A percentile compares a stretch with the other conserved stretches of the same genome.
Conservation (phyloP, 2,888 invertebrate species). For the Synergus itoensis region DNA sequence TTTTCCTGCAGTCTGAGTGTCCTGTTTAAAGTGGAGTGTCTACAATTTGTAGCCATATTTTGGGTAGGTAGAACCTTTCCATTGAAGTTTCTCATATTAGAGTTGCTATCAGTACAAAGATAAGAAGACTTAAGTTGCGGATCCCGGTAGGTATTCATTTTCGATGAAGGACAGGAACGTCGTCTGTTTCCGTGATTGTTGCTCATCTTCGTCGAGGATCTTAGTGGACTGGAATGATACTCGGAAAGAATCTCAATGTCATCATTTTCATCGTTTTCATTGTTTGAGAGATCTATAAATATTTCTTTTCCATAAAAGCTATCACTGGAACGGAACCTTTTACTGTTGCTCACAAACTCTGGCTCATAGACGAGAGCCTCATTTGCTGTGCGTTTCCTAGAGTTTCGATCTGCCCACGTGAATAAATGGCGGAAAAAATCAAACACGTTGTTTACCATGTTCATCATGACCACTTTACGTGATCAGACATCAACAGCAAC, state of each 20-base stretch:
- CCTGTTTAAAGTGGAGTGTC: conserved; percentile 56
- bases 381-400: conserved; percentile 65
- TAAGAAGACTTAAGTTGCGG: neutral
- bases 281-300: conserved; percentile 23
- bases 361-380: conserved; percentile 52
- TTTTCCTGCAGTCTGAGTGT: conserved; percentile 65
- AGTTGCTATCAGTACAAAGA: conserved; percentile 1
- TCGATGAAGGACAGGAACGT: conserved; percentile 38
- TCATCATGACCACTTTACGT: conserved; percentile 31
- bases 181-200: conserved; percentile 49
- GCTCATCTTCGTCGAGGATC: conserved; percentile 53
- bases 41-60: conserved; percentile 31
- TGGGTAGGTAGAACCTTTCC: conserved; percentile 42
- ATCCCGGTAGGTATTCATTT: neutral
- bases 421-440: conserved; percentile 67
- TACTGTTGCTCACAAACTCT: conserved; percentile 60
- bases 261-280: conserved; percentile 58
- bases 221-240: conserved; percentile 49
- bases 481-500: conserved; percentile 11
- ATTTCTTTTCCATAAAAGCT: conserved; percentile 42
- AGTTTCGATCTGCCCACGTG: conserved; percentile 63
- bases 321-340: conserved; percentile 54
- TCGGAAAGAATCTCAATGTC: conserved; percentile 58
- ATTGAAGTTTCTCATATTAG: neutral
- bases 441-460: conserved; percentile 58